Conservation (phyloP, 2,797 vertebrate genomes). For the Megalops cyprinoides region DNA sequence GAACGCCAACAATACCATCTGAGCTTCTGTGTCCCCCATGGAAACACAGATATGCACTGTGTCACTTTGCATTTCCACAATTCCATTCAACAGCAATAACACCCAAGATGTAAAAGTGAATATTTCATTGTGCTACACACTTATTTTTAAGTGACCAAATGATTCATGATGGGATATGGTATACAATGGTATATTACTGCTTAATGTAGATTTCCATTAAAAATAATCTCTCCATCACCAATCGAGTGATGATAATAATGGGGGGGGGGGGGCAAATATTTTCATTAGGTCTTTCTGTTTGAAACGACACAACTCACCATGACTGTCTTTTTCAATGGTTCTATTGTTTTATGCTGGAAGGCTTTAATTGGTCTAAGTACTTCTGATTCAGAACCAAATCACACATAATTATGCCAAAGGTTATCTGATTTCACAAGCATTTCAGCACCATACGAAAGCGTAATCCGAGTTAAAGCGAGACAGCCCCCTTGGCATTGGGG, state of each 20-base stretch:
- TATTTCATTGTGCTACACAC: too few species aligned
- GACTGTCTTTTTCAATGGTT: not conserved
- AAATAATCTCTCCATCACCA: too few species aligned
- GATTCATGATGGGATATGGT: too few species aligned
- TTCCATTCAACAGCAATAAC: too few species aligned
- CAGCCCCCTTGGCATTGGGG: constrained; percentile 50
- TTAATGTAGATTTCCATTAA: too few species aligned
- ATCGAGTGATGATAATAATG: too few species aligned
- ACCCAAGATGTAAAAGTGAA: too few species aligned
- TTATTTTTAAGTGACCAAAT: too few species aligned
- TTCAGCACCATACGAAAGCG: not conserved
- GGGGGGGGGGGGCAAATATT: too few species aligned
- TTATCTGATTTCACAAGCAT: not conserved
- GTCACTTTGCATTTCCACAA: too few species aligned
- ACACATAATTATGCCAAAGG: not conserved
- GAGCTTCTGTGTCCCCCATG: not conserved
- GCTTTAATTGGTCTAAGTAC: not conserved
- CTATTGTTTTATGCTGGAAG: not conserved
- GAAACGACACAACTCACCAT: not conserved
- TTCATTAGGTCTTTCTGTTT: not conserved
- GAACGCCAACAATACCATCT: not conserved
- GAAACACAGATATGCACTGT: not conserved
- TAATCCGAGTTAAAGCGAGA: not conserved
- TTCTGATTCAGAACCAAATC: not conserved
- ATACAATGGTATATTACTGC: too few species aligned